A percentile compares a stretch with the other conserved stretches of the same genome.
These are phyloP conservation scores for Uropetala carovei DNA, from an alignment of 2,888 invertebrate genomes.

Conservation along the genomic window DNA sequence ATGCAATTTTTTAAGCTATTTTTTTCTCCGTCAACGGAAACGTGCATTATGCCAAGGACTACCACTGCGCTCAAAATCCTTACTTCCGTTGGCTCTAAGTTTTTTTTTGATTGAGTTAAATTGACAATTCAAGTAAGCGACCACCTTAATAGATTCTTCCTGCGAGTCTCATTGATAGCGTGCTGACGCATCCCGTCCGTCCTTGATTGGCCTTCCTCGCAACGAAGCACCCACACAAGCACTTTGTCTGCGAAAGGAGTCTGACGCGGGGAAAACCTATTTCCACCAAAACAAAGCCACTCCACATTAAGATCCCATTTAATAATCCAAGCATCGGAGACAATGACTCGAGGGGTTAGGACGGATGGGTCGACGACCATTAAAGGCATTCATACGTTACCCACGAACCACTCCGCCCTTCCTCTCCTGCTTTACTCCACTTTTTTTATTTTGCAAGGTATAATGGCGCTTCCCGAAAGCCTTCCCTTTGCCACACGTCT, in stretches of 20 bases:
- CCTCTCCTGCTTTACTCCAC: background rate
- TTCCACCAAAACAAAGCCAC: background rate
- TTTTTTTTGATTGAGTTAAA: no score
- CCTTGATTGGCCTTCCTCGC: background rate
- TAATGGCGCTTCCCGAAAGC: background rate
- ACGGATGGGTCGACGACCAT: background rate
- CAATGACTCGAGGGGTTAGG: background rate
- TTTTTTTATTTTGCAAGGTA: background rate
- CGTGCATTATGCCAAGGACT: no score
- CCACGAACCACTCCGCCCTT: background rate
- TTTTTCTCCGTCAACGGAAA: no score
- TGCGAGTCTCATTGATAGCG: background rate
- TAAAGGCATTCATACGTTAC: background rate
- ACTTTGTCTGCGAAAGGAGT: background rate
- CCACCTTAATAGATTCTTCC: no score
- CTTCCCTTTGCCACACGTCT: background rate
- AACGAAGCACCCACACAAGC: background rate
- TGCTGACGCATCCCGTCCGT: background rate
- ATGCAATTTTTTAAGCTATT: no score
- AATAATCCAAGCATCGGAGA: background rate
- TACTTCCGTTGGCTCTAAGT: no score
- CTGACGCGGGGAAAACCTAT: background rate
- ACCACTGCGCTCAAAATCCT: no score
- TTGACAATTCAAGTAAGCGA: no score
- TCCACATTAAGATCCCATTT: background rate